These are phyloP conservation scores for Herminia tarsipennalis DNA, from an alignment of 2,888 invertebrate genomes.

Conservation along the genomic window DNA sequence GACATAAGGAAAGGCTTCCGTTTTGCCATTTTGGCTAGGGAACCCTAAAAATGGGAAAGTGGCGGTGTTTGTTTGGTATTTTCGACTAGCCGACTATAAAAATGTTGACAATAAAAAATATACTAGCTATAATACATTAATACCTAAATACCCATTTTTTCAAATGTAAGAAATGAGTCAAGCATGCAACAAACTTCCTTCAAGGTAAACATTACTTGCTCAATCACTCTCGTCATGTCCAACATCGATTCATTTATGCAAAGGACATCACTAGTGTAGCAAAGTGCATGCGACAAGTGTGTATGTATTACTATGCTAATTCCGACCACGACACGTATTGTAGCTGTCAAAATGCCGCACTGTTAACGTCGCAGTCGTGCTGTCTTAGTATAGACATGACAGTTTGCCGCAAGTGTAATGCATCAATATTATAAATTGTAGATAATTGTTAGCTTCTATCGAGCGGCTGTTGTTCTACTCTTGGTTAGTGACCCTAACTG, in stretches of 20 bases:
- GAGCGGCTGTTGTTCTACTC: too few relatives aligned
- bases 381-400: conserved; percentile 54
- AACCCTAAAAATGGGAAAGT: too few relatives aligned
- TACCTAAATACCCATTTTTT: conserved; percentile 7
- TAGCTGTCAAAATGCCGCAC: conserved; percentile 66
- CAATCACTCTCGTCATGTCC: conserved; percentile 9
- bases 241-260: conserved; percentile 1
- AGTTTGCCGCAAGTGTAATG: conserved; percentile 20
- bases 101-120: too few relatives aligned
- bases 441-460: conserved; percentile 8
- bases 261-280: conserved; percentile 43
- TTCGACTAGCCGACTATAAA: too few relatives aligned
- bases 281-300: conserved; percentile 71
- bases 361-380: conserved; percentile 61
- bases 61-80: too few relatives aligned
- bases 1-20: too few relatives aligned
- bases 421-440: conserved; percentile 15
- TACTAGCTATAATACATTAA: too few relatives aligned
- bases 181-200: too few relatives aligned
- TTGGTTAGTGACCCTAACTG: too few relatives aligned
- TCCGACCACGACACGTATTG: conserved; percentile 69
- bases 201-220: conserved; percentile 9
- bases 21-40: too few relatives aligned
- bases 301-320: conserved; percentile 82
- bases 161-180: too few relatives aligned